Evolutionary conservation across 2,888 invertebrate species (phyloP).

Genomic region (Cheilosia vulpina): DNA sequence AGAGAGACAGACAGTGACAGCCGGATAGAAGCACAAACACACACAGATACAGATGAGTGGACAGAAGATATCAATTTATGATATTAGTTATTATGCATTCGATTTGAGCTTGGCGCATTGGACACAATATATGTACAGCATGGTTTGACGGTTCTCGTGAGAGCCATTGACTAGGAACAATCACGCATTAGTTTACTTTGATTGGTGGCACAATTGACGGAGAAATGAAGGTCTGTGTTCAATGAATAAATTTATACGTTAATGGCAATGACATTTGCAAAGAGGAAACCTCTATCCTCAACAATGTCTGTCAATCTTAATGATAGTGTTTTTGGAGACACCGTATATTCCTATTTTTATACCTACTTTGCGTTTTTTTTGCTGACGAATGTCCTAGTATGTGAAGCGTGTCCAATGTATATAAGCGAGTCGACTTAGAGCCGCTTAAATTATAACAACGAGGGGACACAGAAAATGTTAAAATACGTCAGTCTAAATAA

Average conservation of each 20-base stretch:
- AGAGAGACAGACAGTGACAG: background rate
- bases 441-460: too few species aligned
- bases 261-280: constrained; percentile 17
- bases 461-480: too few species aligned
- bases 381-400: background rate
- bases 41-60: constrained; percentile 31
- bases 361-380: background rate
- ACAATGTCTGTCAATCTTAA: background rate
- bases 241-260: background rate
- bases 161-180: constrained; percentile 36
- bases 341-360: background rate
- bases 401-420: too few species aligned
- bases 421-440: too few species aligned
- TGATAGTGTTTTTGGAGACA: background rate
- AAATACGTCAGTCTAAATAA: too few species aligned
- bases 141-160: constrained; percentile 26
- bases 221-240: constrained; percentile 4
- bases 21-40: constrained; percentile 17
- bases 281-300: background rate
- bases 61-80: constrained; percentile 63
- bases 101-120: constrained; percentile 42
- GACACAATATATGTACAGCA: constrained; percentile 4
- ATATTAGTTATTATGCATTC: constrained; percentile 52
- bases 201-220: constrained; percentile 31
- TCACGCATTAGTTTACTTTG: constrained; percentile 36